Percentiles rank a stretch among this genome's conserved stretches.
Conservation (phyloP, 2,888 invertebrate genomes). For the Neoaliturus tenellus region DNA sequence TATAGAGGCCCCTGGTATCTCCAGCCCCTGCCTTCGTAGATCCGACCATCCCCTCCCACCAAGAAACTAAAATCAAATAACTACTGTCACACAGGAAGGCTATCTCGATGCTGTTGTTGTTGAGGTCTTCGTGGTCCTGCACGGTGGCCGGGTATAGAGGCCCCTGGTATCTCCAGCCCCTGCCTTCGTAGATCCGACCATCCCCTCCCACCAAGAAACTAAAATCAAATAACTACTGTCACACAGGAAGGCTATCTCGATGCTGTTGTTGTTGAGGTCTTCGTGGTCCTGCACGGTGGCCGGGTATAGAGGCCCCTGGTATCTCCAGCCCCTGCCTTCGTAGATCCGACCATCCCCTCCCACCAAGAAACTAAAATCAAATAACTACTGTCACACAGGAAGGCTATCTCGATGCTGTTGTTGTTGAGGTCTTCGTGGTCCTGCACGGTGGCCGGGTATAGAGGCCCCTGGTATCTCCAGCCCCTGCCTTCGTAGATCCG, state of each 20-base stretch:
- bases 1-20: background rate
- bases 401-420: no score
- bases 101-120: no score
- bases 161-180: background rate
- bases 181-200: background rate
- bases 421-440: background rate
- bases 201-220: constrained; percentile 9
- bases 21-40: background rate
- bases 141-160: background rate
- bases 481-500: background rate
- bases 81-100: no score
- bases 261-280: background rate
- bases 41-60: background rate
- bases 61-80: no score
- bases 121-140: background rate
- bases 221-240: no score
- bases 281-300: background rate
- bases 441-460: background rate
- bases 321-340: background rate
- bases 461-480: background rate
- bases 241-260: no score
- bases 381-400: no score
- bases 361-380: background rate
- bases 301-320: background rate
- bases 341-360: background rate